A percentile compares a stretch with the other conserved stretches of the same genome.
Evolutionary conservation across 2,888 invertebrate genomes (phyloP).

Genomic region (Odontocolon sp.): DNA sequence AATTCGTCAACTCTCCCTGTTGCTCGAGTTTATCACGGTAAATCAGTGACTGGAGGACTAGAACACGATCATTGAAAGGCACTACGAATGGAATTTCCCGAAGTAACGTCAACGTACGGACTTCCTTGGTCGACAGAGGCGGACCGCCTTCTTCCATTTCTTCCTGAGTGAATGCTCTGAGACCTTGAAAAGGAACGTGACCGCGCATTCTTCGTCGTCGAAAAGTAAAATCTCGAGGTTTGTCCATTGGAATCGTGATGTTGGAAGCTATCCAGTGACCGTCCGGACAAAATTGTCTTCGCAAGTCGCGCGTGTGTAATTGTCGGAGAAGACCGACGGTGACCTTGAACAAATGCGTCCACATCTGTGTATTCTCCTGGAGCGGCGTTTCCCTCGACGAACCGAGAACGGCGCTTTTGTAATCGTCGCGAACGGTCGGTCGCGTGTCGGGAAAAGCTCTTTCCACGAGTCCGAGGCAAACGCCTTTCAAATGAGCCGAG

Average conservation of each 20-base stretch:
- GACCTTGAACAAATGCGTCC: constrained; percentile 92
- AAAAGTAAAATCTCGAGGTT: constrained; percentile 83
- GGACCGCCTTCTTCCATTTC: constrained; percentile 90
- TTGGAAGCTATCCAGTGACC: constrained; percentile 85
- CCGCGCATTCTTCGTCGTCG: constrained; percentile 80
- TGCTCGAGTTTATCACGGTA: constrained; percentile 86
- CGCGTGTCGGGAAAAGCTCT: constrained; percentile 92
- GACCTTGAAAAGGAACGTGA: constrained; percentile 82
- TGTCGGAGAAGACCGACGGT: constrained; percentile 90
- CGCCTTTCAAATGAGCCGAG: constrained; percentile 88
- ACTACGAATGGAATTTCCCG: constrained; percentile 97
- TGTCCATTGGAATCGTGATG: constrained; percentile 82
- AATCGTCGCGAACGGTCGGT: constrained; percentile 85
- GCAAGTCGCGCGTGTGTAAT: constrained; percentile 92
- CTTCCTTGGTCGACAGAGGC: constrained; percentile 92
- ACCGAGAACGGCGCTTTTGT: constrained; percentile 81
- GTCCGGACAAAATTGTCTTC: constrained; percentile 89
- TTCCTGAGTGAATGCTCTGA: constrained; percentile 83
- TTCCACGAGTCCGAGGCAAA: constrained; percentile 92
- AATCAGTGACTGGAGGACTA: constrained; percentile 89
- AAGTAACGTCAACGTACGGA: constrained; percentile 92
- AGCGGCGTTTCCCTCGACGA: constrained; percentile 60
- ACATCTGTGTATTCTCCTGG: constrained; percentile 84
- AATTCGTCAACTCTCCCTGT: constrained; percentile 89
- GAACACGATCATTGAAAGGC: constrained; percentile 93